These are phyloP conservation scores for Tonatia bakeri DNA, from an alignment of 2,113 vertebrate species.

Conservation along the genomic window DNA sequence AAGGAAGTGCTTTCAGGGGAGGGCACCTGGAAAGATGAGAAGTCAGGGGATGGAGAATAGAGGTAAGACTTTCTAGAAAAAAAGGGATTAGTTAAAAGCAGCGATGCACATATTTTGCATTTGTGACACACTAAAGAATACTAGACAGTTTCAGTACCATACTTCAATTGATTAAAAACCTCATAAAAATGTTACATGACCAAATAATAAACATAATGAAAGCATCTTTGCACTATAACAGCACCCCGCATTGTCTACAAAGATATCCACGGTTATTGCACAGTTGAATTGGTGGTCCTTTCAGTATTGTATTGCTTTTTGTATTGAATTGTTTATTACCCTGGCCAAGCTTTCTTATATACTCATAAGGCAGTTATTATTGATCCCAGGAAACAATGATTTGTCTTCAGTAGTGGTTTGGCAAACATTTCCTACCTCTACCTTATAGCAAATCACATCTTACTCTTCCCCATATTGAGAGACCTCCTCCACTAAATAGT, in stretches of 20 bases:
- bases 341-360: not conserved
- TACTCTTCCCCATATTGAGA: accelerated
- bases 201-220: not conserved
- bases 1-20: not conserved
- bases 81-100: not conserved
- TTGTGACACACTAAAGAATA: not conserved
- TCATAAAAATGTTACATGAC: not conserved
- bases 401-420: not conserved
- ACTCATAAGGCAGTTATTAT: not conserved
- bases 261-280: not conserved
- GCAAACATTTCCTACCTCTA: not conserved
- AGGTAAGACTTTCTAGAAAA: not conserved
- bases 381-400: not conserved
- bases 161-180: not conserved
- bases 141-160: not conserved
- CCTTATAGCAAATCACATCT: not conserved
- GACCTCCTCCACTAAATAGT: not conserved
- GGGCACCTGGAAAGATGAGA: not conserved
- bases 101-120: not conserved
- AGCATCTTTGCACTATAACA: not conserved
- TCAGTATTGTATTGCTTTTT: not conserved
- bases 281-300: not conserved
- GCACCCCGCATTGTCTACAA: not conserved
- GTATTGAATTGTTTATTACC: not conserved
- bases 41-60: not conserved